A percentile compares a stretch with the other conserved stretches of the same genome.
phyloP scores from a whole-genome alignment of 2,797 vertebrate genomes.

The Pitangus sulphuratus region DNA sequence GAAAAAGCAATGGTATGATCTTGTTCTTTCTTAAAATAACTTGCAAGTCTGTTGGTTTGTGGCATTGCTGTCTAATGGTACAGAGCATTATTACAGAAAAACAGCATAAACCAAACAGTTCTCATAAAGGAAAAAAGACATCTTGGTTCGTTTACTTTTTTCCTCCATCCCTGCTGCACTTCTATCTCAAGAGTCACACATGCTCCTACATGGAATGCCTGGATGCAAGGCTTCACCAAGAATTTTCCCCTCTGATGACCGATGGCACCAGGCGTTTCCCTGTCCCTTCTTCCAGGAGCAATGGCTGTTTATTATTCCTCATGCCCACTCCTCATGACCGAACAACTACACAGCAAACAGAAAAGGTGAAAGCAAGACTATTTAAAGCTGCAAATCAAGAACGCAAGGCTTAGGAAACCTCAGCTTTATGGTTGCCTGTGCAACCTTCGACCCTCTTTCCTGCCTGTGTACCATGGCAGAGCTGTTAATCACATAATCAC shows the following conservation, averaged over 20 bases:
- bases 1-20: background rate
- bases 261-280: background rate
- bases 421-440: background rate
- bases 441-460: background rate
- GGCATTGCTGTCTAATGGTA: background rate
- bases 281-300: background rate
- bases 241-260: background rate
- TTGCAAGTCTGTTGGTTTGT: background rate
- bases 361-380: background rate
- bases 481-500: conserved; percentile 27
- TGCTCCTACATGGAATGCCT: background rate
- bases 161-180: background rate
- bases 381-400: background rate
- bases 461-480: background rate
- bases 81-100: background rate
- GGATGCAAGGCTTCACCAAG: background rate
- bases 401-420: background rate
- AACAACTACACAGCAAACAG: background rate
- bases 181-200: background rate
- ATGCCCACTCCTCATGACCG: background rate
- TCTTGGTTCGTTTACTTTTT: background rate
- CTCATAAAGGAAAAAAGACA: background rate
- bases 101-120: background rate
- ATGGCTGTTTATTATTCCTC: background rate
- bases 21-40: background rate